phyloP scores from a whole-genome alignment of 2,113 vertebrate genomes.

The Apodemus sylvaticus region DNA sequence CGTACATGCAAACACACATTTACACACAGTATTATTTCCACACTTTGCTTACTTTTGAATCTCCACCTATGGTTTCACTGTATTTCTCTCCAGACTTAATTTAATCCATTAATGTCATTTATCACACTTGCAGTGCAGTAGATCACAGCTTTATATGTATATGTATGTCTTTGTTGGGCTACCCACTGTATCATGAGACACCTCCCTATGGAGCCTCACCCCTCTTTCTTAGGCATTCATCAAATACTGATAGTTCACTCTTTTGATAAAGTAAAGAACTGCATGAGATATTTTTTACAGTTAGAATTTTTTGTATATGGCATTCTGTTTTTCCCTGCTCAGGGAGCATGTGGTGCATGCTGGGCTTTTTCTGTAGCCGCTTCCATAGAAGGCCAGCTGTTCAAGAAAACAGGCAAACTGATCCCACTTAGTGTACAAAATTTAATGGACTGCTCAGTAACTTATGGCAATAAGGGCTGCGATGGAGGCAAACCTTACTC shows the following conservation, averaged over 20 bases:
- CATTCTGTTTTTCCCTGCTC: background rate
- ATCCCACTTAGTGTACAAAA: slow-evolving; percentile 95
- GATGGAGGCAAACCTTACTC: slow-evolving; percentile 88
- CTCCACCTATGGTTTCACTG: background rate
- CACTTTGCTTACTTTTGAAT: too few relatives aligned
- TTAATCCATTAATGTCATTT: background rate
- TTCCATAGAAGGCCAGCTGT: slow-evolving; percentile 92
- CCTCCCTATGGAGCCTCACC: background rate
- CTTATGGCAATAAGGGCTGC: slow-evolving; percentile 92
- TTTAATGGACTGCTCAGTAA: slow-evolving; percentile 93
- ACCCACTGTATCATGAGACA: background rate
- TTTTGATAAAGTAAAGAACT: background rate
- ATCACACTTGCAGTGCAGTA: background rate
- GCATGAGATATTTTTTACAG: background rate
- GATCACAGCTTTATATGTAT: background rate
- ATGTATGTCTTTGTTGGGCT: background rate
- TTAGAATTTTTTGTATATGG: background rate
- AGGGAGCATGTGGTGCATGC: slow-evolving; percentile 87
- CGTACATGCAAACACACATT: too few relatives aligned
- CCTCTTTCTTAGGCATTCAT: background rate
- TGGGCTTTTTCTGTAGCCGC: background rate
- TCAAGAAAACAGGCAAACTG: slow-evolving; percentile 89
- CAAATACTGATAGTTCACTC: background rate
- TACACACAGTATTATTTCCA: background rate
- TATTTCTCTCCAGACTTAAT: background rate